These are phyloP conservation scores for Misgurnus mizolepis DNA, from an alignment of 2,113 vertebrate species.

Conservation along the genomic window DNA sequence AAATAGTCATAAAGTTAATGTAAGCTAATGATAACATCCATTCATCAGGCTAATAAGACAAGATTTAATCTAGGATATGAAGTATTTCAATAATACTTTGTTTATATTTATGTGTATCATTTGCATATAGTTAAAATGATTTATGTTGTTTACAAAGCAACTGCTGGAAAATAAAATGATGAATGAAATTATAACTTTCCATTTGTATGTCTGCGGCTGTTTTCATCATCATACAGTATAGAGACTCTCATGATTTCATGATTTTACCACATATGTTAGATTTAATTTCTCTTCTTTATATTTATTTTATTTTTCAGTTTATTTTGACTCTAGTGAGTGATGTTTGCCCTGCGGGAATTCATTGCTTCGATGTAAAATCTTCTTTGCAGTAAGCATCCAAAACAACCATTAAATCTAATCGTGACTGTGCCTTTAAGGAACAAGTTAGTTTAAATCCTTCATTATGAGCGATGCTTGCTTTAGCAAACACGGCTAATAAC, in stretches of 20 bases:
- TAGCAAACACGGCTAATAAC: background rate
- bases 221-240: background rate
- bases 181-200: background rate
- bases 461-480: too few species aligned
- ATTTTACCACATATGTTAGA: too few species aligned
- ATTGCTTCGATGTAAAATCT: too few species aligned
- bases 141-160: conserved; percentile 2
- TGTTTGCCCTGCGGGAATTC: too few species aligned
- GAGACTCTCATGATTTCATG: too few species aligned
- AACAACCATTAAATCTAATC: too few species aligned
- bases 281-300: too few species aligned
- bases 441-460: too few species aligned
- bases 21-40: background rate
- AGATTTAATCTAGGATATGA: background rate
- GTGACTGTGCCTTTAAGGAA: too few species aligned
- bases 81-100: background rate
- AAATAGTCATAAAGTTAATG: background rate
- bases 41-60: conserved; percentile 6
- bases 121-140: conserved; percentile 1
- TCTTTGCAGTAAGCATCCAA: too few species aligned
- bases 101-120: background rate
- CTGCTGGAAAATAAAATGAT: background rate
- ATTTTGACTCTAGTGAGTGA: too few species aligned
- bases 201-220: background rate
- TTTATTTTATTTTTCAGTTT: too few species aligned